Evolutionary conservation across 1,140 invertebrate species (phyloP), one percentile per base, ranked within the genome.

Genomic region (Zeugodacus cucurbitae): DNA sequence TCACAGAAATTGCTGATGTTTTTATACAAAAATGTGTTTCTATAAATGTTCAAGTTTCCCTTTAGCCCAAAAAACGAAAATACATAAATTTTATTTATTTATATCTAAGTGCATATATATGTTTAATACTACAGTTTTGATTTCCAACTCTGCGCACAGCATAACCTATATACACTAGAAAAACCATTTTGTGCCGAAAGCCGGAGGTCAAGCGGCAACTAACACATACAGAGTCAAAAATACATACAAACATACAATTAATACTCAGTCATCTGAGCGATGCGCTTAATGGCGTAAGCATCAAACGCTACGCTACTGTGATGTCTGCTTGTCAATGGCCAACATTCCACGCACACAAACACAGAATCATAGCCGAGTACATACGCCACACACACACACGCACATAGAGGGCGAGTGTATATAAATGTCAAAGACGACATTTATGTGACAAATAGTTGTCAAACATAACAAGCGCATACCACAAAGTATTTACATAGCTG

Each of bases 371-470:
- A 11, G 3, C 3, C 11, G 26, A n/a, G 14, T 3, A 8, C 10
- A 26, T 5, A 48, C 4, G 70, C 8, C 7, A 41, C 37, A 54
- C 48, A 20, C 48, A 54, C 14, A 54, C 14, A 17, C 14, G 3
- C 4, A 54, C 14, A 41, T 3, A 41, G 37, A 41, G 37, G 7
- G 11, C 7, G 74, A 26, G 22, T 48, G 41, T 82, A 48, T 48
- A 54, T 82, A 82, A 82, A 82, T 48, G 74, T 82, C 74, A 82
- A 48, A n/a, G n/a, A 17, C 41, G 74, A 82, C 74, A 48, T 82
- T 82, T 82, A 82, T 82, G 74, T 82, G 74, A 82, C 74, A 82
- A 82, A 82, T 82, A 82, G 74, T 48, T 82, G 74, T 82, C 74
- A 48, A 82, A 48, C 44, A 82, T 41, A 14, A 41, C 74, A 54